A percentile compares a stretch with the other conserved stretches of the same genome.
These are phyloP conservation scores for Anarsia innoxiella DNA, from an alignment of 2,888 invertebrate species.

Conservation along the genomic window DNA sequence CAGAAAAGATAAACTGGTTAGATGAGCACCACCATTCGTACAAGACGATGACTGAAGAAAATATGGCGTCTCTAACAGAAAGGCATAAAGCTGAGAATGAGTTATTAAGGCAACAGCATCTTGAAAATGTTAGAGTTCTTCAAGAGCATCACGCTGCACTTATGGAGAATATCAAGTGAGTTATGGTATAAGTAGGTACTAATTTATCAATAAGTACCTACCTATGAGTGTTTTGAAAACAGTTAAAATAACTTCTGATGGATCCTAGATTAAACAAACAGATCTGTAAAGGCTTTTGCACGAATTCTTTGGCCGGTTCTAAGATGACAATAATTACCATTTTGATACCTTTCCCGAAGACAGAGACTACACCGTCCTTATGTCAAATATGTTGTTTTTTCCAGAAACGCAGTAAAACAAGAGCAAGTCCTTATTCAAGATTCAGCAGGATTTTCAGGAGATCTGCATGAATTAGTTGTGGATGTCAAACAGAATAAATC, in stretches of 20 bases:
- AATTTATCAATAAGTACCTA: too few relatives aligned
- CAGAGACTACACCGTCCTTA: too few relatives aligned
- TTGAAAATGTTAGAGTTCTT: conserved; percentile 54
- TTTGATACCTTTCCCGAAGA: too few relatives aligned
- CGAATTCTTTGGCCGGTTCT: too few relatives aligned
- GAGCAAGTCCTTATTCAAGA: conserved; percentile 69
- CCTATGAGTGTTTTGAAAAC: too few relatives aligned
- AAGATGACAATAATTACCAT: too few relatives aligned
- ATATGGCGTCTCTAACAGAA: conserved; percentile 58
- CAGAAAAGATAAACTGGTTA: conserved; percentile 67
- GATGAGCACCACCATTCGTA: conserved; percentile 69
- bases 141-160: conserved; percentile 70
- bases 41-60: conserved; percentile 70
- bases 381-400: too few relatives aligned
- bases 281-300: too few relatives aligned
- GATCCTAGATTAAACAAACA: too few relatives aligned
- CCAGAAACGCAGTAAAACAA: conserved; percentile 67
- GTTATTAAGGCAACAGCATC: conserved; percentile 60
- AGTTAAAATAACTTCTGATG: too few relatives aligned
- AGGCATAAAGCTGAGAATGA: conserved; percentile 59
- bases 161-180: conserved; percentile 74
- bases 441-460: conserved; percentile 63
- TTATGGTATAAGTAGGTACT: too few relatives aligned
- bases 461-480: conserved; percentile 61
- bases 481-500: conserved; percentile 65